phyloP scores from a whole-genome alignment of 2,797 vertebrate genomes.

The Eleutherodactylus coqui region DNA sequence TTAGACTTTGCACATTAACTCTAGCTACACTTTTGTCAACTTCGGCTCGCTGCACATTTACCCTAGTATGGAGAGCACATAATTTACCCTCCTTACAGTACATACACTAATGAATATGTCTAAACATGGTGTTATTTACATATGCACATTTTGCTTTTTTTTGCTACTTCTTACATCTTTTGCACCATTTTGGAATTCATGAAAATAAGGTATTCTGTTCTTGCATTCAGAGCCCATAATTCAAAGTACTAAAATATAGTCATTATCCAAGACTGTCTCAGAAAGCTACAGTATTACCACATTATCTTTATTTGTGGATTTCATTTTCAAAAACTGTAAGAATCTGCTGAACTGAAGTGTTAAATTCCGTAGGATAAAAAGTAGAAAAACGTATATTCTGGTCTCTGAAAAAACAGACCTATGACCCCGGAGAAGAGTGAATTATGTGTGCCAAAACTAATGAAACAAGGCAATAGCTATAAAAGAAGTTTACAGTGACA shows the following conservation, averaged over 20 bases:
- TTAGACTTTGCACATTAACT: too few species aligned
- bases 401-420: conserved; percentile 64
- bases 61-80: too few species aligned
- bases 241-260: neutral
- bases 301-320: neutral
- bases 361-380: neutral
- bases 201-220: neutral
- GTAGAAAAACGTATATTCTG: conserved; percentile 31
- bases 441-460: conserved; percentile 65
- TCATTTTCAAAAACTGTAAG: neutral
- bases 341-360: neutral
- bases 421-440: conserved; percentile 65
- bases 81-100: neutral
- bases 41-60: too few species aligned
- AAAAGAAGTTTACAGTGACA: conserved; percentile 60
- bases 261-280: neutral
- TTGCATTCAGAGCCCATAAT: neutral
- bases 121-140: too few species aligned
- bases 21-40: too few species aligned
- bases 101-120: too few species aligned
- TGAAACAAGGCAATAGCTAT: conserved; percentile 64
- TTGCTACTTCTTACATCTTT: neutral
- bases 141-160: too few species aligned
- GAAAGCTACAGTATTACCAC: neutral
- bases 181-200: neutral